Evolutionary conservation across 1,140 invertebrate species (phyloP).

Genomic region (Eumeta japonica): DNA sequence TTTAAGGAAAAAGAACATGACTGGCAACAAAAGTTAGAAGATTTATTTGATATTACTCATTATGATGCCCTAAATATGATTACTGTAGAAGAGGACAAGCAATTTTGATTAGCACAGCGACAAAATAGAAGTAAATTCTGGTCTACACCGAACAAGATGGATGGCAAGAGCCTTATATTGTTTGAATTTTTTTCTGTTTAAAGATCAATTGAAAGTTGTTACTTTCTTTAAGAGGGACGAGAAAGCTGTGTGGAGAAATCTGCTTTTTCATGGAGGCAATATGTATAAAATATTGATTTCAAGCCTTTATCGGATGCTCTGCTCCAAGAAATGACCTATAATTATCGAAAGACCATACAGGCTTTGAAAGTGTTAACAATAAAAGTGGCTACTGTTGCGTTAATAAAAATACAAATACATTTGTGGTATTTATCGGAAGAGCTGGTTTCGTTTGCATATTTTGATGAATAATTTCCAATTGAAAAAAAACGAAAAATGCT

Average conservation of each 20-base stretch:
- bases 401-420: too few species aligned
- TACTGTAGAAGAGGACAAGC: too few species aligned
- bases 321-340: conserved; percentile 22
- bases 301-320: conserved; percentile 11
- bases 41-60: conserved; percentile 14
- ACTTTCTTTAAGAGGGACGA: conserved; percentile 20
- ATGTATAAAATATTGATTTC: conserved; percentile 23
- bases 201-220: conserved; percentile 22
- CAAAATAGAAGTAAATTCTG: conserved; percentile 21
- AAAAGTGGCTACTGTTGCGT: conserved; percentile 14
- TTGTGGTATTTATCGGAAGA: conserved; percentile 22
- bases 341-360: conserved; percentile 19
- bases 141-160: conserved; percentile 26
- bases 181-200: conserved; percentile 37
- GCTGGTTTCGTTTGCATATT: conserved; percentile 23
- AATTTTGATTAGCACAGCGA: conserved; percentile 14
- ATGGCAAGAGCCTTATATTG: conserved; percentile 38
- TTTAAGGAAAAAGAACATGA: conserved; percentile 15
- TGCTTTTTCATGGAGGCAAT: conserved; percentile 21
- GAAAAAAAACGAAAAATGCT: conserved; percentile 19
- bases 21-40: too few species aligned
- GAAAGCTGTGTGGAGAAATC: conserved; percentile 18
- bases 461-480: conserved; percentile 21
- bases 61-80: too few species aligned
- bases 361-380: conserved; percentile 18